Conservation (phyloP, 2,888 invertebrate genomes). For the Helleia helle region DNA sequence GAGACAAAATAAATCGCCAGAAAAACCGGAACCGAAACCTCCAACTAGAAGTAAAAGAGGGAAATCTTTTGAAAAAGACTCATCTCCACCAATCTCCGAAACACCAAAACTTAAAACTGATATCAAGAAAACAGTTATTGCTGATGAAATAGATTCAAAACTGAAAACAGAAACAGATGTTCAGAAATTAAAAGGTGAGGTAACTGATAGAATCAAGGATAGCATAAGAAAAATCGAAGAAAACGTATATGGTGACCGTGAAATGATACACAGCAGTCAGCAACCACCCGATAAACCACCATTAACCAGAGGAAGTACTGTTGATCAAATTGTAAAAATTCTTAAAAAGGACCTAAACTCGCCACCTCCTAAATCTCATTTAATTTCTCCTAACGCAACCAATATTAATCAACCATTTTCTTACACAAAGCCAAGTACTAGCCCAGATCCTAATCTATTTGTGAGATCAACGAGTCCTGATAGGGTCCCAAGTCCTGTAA, state of each 20-base stretch:
- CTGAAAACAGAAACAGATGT: constrained; percentile 1
- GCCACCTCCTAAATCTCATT: constrained; percentile 77
- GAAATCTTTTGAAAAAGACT: constrained; percentile 49
- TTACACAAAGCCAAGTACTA: constrained; percentile 78
- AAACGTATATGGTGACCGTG: constrained; percentile 63
- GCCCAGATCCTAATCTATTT: constrained; percentile 63
- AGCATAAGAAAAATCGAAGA: constrained; percentile 66
- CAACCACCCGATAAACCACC: constrained; percentile 79
- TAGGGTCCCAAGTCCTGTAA: constrained; percentile 54
- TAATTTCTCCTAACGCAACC: constrained; percentile 76
- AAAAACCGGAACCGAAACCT: constrained; percentile 55
- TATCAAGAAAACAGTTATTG: constrained; percentile 44
- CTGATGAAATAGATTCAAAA: constrained; percentile 53
- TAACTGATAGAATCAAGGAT: constrained; percentile 65
- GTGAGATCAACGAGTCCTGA: constrained; percentile 61
- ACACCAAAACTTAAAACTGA: constrained; percentile 61
- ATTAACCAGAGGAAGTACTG: constrained; percentile 80
- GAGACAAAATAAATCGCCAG: constrained; percentile 52
- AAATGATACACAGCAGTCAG: constrained; percentile 84
- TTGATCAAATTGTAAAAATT: constrained; percentile 84
- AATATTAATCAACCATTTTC: constrained; percentile 88
- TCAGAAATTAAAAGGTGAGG: constrained; percentile 36
- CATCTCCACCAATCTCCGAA: constrained; percentile 46
- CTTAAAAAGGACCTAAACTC: constrained; percentile 81
- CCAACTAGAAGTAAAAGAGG: constrained; percentile 49